Percentiles rank a stretch among this genome's conserved stretches.
Evolutionary conservation across 2,888 invertebrate species (phyloP).

Genomic region (Metalampra italica): DNA sequence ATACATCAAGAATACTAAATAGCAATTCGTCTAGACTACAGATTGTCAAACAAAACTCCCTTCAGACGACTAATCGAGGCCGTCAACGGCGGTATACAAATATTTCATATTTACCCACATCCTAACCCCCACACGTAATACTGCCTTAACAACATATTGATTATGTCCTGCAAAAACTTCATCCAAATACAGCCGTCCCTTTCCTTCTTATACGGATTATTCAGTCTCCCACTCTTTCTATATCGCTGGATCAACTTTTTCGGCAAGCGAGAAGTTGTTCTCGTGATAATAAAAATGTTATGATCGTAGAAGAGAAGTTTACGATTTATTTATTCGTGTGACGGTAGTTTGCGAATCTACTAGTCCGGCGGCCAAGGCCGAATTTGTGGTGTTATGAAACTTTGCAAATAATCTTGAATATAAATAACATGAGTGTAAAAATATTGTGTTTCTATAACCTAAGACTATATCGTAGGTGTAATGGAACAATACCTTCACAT

Average conservation of each 20-base stretch:
- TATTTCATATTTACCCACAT: background rate
- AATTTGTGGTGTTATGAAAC: too few species aligned
- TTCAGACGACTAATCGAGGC: background rate
- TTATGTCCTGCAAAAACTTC: slow-evolving; percentile 18
- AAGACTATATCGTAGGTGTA: too few species aligned
- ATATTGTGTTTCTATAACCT: background rate
- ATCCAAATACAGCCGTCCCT: slow-evolving; percentile 3
- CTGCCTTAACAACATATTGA: slow-evolving; percentile 29
- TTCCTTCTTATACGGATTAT: slow-evolving; percentile 8
- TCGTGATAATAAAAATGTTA: slow-evolving; percentile 64
- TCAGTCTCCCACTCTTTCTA: slow-evolving; percentile 16
- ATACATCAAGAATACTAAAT: too few species aligned
- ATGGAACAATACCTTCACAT: too few species aligned
- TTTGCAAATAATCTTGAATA: background rate
- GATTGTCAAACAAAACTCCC: too few species aligned
- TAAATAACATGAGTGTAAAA: background rate
- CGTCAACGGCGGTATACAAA: background rate
- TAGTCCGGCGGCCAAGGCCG: too few species aligned
- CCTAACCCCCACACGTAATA: slow-evolving; percentile 3
- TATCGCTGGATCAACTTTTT: slow-evolving; percentile 30
- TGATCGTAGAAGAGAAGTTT: slow-evolving; percentile 52
- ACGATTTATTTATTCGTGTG: slow-evolving; percentile 62
- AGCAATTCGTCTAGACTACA: too few species aligned
- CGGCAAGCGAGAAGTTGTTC: slow-evolving; percentile 36
- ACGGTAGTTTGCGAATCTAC: slow-evolving; percentile 40